A percentile compares a stretch with the other conserved stretches of the same genome.
These are phyloP conservation scores for Chaetodon trifasciatus DNA, from an alignment of 2,797 vertebrate species.

Conservation along the genomic window DNA sequence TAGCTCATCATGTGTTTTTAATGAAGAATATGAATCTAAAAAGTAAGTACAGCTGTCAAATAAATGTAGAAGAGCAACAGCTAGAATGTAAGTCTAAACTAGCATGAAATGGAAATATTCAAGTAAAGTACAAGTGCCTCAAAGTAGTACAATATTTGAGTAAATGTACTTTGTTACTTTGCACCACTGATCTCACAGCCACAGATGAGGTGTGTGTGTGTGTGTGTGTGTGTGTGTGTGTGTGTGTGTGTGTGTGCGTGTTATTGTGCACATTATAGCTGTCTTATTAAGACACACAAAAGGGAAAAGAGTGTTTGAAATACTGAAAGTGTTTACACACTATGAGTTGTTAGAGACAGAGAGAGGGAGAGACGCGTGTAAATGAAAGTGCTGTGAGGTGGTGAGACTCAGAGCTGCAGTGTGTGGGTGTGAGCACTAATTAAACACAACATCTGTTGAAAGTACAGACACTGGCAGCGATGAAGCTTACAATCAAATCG, in stretches of 20 bases:
- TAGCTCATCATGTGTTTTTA: background rate
- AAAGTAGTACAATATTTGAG: background rate
- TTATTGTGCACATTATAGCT: background rate
- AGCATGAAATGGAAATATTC: background rate
- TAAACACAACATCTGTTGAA: conserved; percentile 82
- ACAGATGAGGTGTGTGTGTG: background rate
- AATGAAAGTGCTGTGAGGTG: conserved; percentile 56
- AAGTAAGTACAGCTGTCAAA: background rate
- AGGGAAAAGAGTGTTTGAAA: conserved; percentile 6
- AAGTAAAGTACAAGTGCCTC: background rate
- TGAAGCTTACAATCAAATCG: conserved; percentile 64
- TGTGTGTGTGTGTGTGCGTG: conserved; percentile 2
- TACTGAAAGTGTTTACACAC: conserved; percentile 28
- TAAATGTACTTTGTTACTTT: background rate
- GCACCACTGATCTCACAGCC: background rate
- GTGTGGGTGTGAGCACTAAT: conserved; percentile 81
- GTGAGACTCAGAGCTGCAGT: conserved; percentile 50
- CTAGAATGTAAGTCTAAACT: background rate
- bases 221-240: background rate
- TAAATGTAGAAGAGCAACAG: background rate
- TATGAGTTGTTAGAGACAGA: conserved; percentile 26
- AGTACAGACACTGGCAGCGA: conserved; percentile 54
- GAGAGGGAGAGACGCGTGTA: conserved; percentile 27
- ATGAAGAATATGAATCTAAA: background rate
- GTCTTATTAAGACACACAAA: conserved; percentile 10